Percentiles rank a stretch among this genome's conserved stretches.
Evolutionary conservation across 2,888 invertebrate genomes (phyloP).

Genomic region (Amphimallon solstitiale): DNA sequence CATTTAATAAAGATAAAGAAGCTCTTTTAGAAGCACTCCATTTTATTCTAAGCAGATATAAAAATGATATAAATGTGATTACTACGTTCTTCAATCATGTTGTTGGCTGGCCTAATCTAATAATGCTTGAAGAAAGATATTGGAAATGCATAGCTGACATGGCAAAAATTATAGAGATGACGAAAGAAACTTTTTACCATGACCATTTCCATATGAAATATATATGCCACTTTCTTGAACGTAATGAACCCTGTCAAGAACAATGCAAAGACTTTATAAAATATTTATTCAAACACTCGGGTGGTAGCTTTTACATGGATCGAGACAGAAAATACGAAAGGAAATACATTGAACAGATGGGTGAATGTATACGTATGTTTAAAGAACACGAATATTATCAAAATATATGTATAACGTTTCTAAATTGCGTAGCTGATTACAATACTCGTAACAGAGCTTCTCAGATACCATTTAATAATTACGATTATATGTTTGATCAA

Average conservation of each 20-base stretch:
- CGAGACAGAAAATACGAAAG: neutral
- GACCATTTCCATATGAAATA: neutral
- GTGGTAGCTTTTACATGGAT: neutral
- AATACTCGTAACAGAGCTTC: neutral
- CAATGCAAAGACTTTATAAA: neutral
- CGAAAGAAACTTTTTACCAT: neutral
- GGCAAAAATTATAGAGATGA: neutral
- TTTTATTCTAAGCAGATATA: neutral
- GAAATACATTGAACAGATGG: neutral
- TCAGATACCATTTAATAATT: neutral
- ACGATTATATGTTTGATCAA: neutral
- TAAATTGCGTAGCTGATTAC: neutral
- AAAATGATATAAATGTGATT: neutral
- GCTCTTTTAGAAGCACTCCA: slow-evolving; percentile 1
- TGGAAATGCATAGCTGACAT: neutral
- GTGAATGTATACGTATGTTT: neutral
- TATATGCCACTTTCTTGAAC: neutral
- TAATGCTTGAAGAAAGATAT: neutral
- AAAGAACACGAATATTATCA: neutral
- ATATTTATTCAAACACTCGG: neutral
- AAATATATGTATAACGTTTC: neutral
- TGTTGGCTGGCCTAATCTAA: neutral
- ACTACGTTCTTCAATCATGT: neutral
- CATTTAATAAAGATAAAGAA: neutral
- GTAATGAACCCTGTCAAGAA: neutral